phyloP scores from a whole-genome alignment of 2,797 vertebrate genomes.

The Vireo griseus region DNA sequence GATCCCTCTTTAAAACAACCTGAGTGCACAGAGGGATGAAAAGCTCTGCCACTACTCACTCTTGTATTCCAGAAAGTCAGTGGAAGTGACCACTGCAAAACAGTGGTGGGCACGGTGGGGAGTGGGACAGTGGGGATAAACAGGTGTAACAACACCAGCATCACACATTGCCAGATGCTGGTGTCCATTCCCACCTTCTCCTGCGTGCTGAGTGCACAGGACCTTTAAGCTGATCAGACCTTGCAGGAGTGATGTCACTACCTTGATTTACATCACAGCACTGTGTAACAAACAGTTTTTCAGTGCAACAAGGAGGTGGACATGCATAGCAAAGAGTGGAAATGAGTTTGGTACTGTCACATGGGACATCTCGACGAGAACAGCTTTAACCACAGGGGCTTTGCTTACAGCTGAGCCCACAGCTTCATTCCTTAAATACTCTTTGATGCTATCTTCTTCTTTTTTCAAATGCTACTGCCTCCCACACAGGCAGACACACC shows the following conservation, averaged over 20 bases:
- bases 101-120: neutral
- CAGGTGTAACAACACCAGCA: neutral
- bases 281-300: neutral
- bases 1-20: neutral
- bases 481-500: neutral
- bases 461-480: neutral
- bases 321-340: neutral
- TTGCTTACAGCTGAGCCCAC: neutral
- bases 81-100: neutral
- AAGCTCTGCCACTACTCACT: neutral
- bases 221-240: neutral
- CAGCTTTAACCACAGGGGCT: neutral
- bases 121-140: neutral
- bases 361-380: neutral
- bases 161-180: neutral
- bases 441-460: neutral
- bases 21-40: neutral
- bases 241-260: neutral
- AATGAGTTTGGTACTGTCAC: neutral
- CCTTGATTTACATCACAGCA: neutral
- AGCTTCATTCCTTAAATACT: neutral
- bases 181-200: accelerated
- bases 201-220: neutral
- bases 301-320: neutral
- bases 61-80: neutral